Evolutionary conservation across 2,113 vertebrate species (phyloP), one percentile per base, ranked within the genome.

Genomic region (Antigone vipio): DNA sequence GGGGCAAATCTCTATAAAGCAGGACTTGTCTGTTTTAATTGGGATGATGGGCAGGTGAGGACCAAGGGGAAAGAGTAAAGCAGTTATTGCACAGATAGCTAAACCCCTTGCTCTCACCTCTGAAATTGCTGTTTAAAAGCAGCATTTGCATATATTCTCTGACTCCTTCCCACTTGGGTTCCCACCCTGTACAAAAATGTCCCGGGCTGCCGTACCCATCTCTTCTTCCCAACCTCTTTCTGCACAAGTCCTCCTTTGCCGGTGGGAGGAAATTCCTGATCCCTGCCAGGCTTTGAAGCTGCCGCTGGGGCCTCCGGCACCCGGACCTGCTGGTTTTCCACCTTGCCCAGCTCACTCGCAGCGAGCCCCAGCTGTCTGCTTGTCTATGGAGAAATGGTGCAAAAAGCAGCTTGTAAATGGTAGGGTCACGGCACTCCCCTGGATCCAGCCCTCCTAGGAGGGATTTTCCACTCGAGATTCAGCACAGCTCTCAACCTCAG

Each of bases 361-460:
- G 62, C 2, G 1, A 42, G 42, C 44, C 44, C 50, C 0, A 4
- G 16, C 32, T 38, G 20, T 1, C 2, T 50, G 64, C 35, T 23
- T n/a, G 6, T 44, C 44, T 60, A 7, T 1, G 1, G 60, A 38
- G 12, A 45, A 23, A 69, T 0, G 5, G 26, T 50, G 66, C 72
- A 62, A 52, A 13, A 19, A 58, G 35, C 88, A 49, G 60, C 2
- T 27, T 6, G 15, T 50, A 49, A 45, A 34, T 2, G n/a, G 74
- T 24, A 40, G 34, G 11, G 0, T 34, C 38, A 12, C 0, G 0
- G 68, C 15, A 0, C 24, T 44, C 3, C 40, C 76, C 17, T 12
- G 27, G 5, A 6, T 47, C 80, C 71, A 59, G 35, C 80, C 20
- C 56, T 88, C 24, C 58, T 11, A 9, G 82, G 35, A 45, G 49